A percentile compares a stretch with the other conserved stretches of the same genome.
These are phyloP conservation scores for Argyrosomus japonicus DNA, from an alignment of 2,113 vertebrate genomes.

Conservation along the genomic window DNA sequence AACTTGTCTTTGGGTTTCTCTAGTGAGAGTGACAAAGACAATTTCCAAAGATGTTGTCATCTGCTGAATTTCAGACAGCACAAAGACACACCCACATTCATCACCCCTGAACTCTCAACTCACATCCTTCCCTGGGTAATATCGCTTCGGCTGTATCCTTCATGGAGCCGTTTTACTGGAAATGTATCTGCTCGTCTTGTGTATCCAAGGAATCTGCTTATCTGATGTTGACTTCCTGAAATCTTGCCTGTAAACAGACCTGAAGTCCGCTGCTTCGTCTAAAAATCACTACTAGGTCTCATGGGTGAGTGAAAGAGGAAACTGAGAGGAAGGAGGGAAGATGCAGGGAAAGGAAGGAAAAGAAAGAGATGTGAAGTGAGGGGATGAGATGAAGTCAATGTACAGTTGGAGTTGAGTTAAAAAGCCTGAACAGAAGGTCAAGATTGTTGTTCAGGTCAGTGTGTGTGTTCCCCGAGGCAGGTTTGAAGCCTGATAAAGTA, in stretches of 20 bases:
- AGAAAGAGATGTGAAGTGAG: slow-evolving; percentile 37
- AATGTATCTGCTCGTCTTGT: slow-evolving; percentile 74
- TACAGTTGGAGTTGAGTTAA: slow-evolving; percentile 23
- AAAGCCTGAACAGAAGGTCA: slow-evolving; percentile 32
- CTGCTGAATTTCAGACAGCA: not conserved
- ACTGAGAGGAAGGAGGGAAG: slow-evolving; percentile 63
- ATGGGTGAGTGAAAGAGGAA: slow-evolving; percentile 71
- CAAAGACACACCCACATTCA: slow-evolving; percentile 43
- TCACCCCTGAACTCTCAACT: slow-evolving; percentile 66
- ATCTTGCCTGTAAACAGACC: slow-evolving; percentile 76
- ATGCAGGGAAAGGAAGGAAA: slow-evolving; percentile 56
- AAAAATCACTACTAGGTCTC: slow-evolving; percentile 63
- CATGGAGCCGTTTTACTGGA: slow-evolving; percentile 58
- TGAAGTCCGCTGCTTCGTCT: slow-evolving; percentile 46
- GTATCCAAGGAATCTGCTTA: slow-evolving; percentile 79
- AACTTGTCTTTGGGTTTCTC: slow-evolving; percentile 43
- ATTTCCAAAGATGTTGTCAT: slow-evolving; percentile 64
- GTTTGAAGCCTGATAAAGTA: slow-evolving; percentile 28
- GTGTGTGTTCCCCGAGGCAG: slow-evolving; percentile 33
- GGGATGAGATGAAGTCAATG: slow-evolving; percentile 37
- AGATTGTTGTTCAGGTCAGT: slow-evolving; percentile 22
- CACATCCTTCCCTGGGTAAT: slow-evolving; percentile 69
- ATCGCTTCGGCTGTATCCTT: slow-evolving; percentile 47
- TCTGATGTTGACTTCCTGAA: slow-evolving; percentile 80
- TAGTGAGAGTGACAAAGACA: slow-evolving; percentile 17